Percentiles rank a stretch among this genome's conserved stretches.
Conservation (phyloP, 2,113 vertebrate species). For the Cebidichthys violaceus region DNA sequence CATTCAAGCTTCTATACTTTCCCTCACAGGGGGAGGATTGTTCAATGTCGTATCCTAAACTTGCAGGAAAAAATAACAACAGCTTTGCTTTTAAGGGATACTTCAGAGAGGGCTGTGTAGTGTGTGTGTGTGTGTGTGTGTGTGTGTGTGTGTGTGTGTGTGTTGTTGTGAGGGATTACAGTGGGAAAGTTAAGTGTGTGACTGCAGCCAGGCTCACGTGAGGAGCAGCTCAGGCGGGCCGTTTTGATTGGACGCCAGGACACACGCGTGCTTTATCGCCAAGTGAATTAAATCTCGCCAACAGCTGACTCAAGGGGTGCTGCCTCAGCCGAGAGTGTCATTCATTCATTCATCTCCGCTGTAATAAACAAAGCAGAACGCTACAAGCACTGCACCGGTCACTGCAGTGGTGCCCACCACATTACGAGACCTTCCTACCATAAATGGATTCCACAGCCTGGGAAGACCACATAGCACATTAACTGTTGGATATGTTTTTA, state of each 20-base stretch:
- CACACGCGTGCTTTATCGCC: conserved; percentile 46
- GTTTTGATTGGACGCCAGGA: conserved; percentile 69
- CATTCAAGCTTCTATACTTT: conserved; percentile 11
- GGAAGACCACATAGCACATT: neutral
- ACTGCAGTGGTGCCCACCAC: neutral
- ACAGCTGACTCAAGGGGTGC: conserved; percentile 60
- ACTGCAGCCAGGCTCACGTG: conserved; percentile 68
- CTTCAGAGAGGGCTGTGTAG: neutral
- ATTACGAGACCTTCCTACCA: neutral
- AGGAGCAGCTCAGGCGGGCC: conserved; percentile 66
- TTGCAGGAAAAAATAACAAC: neutral
- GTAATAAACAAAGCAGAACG: conserved; percentile 17
- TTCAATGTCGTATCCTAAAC: conserved; percentile 22
- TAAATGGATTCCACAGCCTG: neutral
- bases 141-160: neutral
- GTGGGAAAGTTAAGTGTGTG: conserved; percentile 43
- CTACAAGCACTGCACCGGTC: neutral
- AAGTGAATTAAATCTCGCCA: conserved; percentile 72
- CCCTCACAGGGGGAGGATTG: conserved; percentile 30
- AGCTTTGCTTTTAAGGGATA: conserved; percentile 21
- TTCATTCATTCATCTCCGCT: conserved; percentile 60
- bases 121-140: neutral
- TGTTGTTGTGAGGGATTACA: conserved; percentile 64
- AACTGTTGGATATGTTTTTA: neutral
- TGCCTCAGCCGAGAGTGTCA: conserved; percentile 15